These are phyloP conservation scores for Ips nitidus DNA, from an alignment of 1,140 invertebrate species.

Conservation along the genomic window DNA sequence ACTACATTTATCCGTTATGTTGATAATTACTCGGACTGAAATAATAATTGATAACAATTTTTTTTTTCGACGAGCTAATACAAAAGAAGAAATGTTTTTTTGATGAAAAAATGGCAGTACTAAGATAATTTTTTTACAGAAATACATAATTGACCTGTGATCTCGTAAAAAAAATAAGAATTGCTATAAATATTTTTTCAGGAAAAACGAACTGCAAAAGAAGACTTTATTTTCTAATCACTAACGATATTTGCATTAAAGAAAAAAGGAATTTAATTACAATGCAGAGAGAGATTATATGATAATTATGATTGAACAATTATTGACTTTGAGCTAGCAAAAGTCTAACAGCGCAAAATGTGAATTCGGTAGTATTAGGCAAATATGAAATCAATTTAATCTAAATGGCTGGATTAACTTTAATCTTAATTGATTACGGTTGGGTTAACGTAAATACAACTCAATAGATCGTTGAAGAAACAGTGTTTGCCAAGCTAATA, in stretches of 20 bases:
- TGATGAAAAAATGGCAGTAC: no score
- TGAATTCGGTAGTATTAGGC: background rate
- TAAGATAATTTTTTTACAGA: no score
- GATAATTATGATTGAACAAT: background rate
- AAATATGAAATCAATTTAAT: background rate
- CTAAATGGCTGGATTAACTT: background rate
- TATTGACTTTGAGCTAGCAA: background rate
- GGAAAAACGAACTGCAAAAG: no score
- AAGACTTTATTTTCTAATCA: no score
- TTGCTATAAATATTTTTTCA: no score
- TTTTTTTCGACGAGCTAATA: no score
- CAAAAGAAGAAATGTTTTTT: no score
- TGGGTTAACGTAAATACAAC: background rate
- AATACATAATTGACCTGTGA: no score
- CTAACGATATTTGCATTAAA: background rate
- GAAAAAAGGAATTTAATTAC: background rate
- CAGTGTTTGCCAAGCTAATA: background rate
- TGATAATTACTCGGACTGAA: no score
- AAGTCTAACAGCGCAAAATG: background rate
- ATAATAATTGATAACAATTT: no score
- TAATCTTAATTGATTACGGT: conserved; percentile 2
- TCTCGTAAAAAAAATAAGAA: no score
- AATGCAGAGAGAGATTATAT: background rate
- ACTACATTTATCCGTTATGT: no score
- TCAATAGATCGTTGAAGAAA: background rate